These are phyloP conservation scores for Propsilocerus akamusi DNA, from an alignment of 1,140 invertebrate genomes.

Conservation along the genomic window DNA sequence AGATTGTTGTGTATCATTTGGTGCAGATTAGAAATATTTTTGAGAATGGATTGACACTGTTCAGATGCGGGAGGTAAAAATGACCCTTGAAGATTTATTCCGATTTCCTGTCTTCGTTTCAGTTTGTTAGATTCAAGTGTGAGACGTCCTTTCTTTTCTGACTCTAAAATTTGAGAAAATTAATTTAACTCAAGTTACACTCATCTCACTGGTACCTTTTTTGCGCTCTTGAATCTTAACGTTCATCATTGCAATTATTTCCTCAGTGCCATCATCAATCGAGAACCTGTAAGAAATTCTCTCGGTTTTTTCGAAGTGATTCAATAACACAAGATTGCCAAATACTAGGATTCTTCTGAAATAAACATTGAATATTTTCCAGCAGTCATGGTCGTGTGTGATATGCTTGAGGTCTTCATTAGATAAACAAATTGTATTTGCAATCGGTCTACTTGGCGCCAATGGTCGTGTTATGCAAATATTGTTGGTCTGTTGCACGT, in stretches of 20 bases:
- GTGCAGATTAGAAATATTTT: neutral
- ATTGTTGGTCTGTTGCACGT: too few relatives aligned
- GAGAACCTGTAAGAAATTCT: neutral
- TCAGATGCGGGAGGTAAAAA: neutral
- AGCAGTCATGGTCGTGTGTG: neutral
- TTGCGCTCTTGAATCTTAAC: neutral
- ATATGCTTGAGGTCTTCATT: neutral
- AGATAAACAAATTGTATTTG: neutral
- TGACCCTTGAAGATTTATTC: neutral
- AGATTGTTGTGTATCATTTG: neutral
- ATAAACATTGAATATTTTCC: neutral
- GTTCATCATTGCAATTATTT: neutral
- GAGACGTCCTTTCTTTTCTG: neutral
- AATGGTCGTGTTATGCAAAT: too few relatives aligned
- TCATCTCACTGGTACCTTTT: neutral
- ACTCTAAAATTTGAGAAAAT: too few relatives aligned
- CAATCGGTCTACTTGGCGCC: too few relatives aligned
- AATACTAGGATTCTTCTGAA: neutral
- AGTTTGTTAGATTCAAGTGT: too few relatives aligned
- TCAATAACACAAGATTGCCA: neutral
- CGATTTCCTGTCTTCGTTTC: neutral
- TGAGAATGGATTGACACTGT: neutral
- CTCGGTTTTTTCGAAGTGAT: neutral
- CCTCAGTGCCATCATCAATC: neutral
- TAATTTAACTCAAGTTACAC: neutral